A percentile compares a stretch with the other conserved stretches of the same genome.
Evolutionary conservation across 1,140 invertebrate species (phyloP).

Genomic region (Drosophila sulfurigaster): DNA sequence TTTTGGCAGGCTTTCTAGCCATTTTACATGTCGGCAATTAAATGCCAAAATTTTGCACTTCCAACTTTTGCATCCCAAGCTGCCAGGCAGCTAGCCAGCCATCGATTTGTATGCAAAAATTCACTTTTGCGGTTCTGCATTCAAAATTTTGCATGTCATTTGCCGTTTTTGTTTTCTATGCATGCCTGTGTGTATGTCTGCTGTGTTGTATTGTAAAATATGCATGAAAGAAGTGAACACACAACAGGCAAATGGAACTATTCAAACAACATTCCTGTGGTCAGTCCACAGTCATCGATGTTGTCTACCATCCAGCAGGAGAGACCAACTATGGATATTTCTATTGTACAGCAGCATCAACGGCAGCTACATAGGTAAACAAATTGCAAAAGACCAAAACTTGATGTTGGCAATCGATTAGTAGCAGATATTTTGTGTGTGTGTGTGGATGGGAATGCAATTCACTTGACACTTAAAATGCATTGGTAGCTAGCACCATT

Average conservation of each 20-base stretch:
- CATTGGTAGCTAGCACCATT: not conserved
- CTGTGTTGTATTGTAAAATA: slow-evolving; percentile 36
- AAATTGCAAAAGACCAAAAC: slow-evolving; percentile 22
- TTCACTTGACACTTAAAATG: not conserved
- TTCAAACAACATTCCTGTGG: slow-evolving; percentile 36
- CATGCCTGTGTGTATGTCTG: not conserved
- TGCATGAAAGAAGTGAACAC: slow-evolving; percentile 23
- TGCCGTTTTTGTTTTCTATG: slow-evolving; percentile 13
- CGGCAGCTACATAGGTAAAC: slow-evolving; percentile 5
- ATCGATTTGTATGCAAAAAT: slow-evolving; percentile 55
- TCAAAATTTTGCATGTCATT: slow-evolving; percentile 49
- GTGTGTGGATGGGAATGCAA: not conserved
- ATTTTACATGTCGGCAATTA: slow-evolving; percentile 48
- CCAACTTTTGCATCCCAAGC: slow-evolving; percentile 13
- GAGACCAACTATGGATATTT: too few species aligned
- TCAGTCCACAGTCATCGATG: not conserved
- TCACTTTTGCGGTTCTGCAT: slow-evolving; percentile 48
- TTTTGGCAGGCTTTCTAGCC: slow-evolving; percentile 1
- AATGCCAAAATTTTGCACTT: slow-evolving; percentile 51
- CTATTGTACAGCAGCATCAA: not conserved
- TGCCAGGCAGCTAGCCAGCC: slow-evolving; percentile 9
- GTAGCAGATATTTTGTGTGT: not conserved
- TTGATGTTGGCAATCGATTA: slow-evolving; percentile 29
- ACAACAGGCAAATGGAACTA: slow-evolving; percentile 22
- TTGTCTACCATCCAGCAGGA: too few species aligned